Evolutionary conservation across 2,797 vertebrate genomes (phyloP), one percentile per base, ranked within the genome.

Genomic region (Alectoris magna): DNA sequence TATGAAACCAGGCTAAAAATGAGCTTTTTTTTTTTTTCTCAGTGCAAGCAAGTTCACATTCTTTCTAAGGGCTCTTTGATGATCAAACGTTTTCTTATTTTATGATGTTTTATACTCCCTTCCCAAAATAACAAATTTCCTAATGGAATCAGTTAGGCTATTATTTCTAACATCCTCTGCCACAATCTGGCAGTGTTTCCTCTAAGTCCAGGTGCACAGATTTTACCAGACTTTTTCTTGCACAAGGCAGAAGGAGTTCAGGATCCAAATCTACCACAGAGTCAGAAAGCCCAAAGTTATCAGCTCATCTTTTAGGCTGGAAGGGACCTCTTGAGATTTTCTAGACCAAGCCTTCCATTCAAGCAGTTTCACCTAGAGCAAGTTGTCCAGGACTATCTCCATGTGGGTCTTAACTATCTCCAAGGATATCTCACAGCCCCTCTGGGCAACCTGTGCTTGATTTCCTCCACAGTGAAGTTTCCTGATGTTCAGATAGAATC

Each of bases 71-170:
- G 55, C 55, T 80, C 79, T 92, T 96, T 96, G 92, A 94, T 91
- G 91, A 94, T 95, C 85, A 93, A 94, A 91, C 55, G 2, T 60
- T 92, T 91, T 69, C 87, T 90, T 91, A 55, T 81, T 89, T 83
- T 68, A 69, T 81, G 63, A 87, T 78, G 59, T 39, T 92, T 85
- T 81, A 56, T 69, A 34, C 19, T 84, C n/a, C n/a, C 11, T 81
- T 90, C 72, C 73, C 34, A 73, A 92, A 93, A 96, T 89, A 91
- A 85, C 86, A 70, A 4, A 66, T 83, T 87, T 93, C 73, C 68
- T 87, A 67, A 91, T 81, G 73, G 89, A 90, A 75, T 78, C 73
- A 38, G 41, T 39, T 63, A 66, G 60, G 43, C 34, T 83, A 18
- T 92, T 87, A 84, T 84, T 94, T 93, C 79, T 67, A 41, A 69